Percentiles rank a stretch among this genome's conserved stretches.
Evolutionary conservation across 2,888 invertebrate species (phyloP).

Genomic region (Acronicta aceris): DNA sequence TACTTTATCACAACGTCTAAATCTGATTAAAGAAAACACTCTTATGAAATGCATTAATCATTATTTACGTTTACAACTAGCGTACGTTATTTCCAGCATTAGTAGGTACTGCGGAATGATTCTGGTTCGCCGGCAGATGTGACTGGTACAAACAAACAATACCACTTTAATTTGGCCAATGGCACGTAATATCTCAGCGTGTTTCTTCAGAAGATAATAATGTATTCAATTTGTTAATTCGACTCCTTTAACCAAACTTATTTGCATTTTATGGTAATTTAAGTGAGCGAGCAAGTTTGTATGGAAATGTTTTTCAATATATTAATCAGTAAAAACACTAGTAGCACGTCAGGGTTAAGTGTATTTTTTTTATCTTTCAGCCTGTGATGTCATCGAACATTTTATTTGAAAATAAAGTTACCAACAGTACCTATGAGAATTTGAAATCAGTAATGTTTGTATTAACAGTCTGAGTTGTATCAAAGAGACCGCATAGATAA

Average conservation of each 20-base stretch:
- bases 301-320: conserved; percentile 29
- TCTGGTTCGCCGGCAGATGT: conserved; percentile 48
- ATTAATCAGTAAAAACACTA: conserved; percentile 14
- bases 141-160: conserved; percentile 62
- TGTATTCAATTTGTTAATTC: conserved; percentile 44
- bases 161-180: conserved; percentile 47
- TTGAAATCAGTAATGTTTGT: conserved; percentile 35
- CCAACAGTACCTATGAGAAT: background rate
- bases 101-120: conserved; percentile 49
- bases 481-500: conserved; percentile 52
- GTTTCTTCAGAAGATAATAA: conserved; percentile 19
- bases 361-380: conserved; percentile 5
- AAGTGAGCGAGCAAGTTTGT: conserved; percentile 16
- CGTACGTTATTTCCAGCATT: conserved; percentile 42
- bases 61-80: conserved; percentile 45
- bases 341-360: background rate
- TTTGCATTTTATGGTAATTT: conserved; percentile 44
- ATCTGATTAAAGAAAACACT: conserved; percentile 26
- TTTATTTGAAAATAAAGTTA: conserved; percentile 7
- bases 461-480: conserved; percentile 28
- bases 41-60: conserved; percentile 39
- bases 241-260: conserved; percentile 36
- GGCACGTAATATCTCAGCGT: conserved; percentile 18
- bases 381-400: conserved; percentile 7
- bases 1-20: background rate